A percentile compares a stretch with the other conserved stretches of the same genome.
Conservation (phyloP, 2,797 vertebrate genomes). For the Pseudomugil tenellus region DNA sequence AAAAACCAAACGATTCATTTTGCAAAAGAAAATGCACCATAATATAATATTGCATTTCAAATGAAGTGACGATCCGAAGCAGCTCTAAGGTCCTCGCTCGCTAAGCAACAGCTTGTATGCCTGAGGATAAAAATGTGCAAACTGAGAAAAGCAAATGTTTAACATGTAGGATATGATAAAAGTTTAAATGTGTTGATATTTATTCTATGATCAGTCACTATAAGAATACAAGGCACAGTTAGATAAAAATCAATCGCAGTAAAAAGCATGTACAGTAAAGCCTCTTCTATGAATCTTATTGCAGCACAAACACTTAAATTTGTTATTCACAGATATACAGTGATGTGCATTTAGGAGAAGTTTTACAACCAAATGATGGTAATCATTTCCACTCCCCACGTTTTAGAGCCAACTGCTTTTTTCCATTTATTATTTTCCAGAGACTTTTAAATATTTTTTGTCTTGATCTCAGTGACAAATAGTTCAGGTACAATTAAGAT, state of each 20-base stretch:
- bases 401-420: neutral
- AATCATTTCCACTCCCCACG: neutral
- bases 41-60: too few relatives aligned
- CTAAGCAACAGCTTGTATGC: neutral
- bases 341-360: neutral
- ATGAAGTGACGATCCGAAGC: neutral
- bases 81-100: neutral
- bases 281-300: neutral
- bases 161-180: neutral
- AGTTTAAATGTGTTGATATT: neutral
- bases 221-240: neutral
- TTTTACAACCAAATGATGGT: neutral
- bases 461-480: neutral
- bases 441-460: neutral
- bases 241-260: neutral
- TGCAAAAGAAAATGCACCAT: neutral
- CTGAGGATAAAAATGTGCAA: neutral
- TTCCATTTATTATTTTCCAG: neutral
- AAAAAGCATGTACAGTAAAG: neutral
- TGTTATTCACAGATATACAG: neutral
- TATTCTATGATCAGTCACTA: neutral
- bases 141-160: neutral
- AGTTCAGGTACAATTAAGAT: too few relatives aligned
- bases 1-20: too few relatives aligned
- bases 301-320: neutral